phyloP scores from a whole-genome alignment of 1,140 invertebrate genomes.

The Zaprionus tsacasi region DNA sequence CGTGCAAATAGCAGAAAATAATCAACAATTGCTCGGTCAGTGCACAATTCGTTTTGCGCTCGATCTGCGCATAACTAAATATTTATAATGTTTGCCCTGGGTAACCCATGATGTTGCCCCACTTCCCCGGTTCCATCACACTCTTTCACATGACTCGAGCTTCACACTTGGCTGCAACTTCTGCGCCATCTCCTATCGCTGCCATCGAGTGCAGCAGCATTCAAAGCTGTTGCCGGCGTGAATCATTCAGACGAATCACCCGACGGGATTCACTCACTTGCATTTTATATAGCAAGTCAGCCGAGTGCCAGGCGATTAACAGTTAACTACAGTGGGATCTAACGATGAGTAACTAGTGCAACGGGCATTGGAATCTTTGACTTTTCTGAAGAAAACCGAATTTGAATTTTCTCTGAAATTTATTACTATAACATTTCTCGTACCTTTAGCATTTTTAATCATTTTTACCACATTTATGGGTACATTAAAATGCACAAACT shows the following conservation, averaged over 20 bases:
- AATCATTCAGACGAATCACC: conserved; percentile 12
- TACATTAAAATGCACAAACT: neutral
- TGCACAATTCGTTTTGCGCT: conserved; percentile 60
- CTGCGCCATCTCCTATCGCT: conserved; percentile 5
- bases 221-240: conserved; percentile 8
- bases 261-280: conserved; percentile 50
- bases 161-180: conserved; percentile 37
- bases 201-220: conserved; percentile 43
- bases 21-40: conserved; percentile 61
- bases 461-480: neutral
- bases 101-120: neutral
- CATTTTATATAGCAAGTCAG: conserved; percentile 57
- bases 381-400: too few species aligned
- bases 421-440: too few species aligned
- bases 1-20: conserved; percentile 13
- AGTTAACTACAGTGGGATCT: conserved; percentile 46
- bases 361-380: neutral
- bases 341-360: conserved; percentile 19
- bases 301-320: conserved; percentile 76
- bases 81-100: conserved; percentile 37
- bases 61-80: conserved; percentile 46
- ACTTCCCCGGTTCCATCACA: neutral
- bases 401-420: too few species aligned
- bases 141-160: neutral
- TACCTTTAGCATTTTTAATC: too few species aligned